Conservation (phyloP, 2,113 vertebrate species). For the Albula glossodonta region DNA sequence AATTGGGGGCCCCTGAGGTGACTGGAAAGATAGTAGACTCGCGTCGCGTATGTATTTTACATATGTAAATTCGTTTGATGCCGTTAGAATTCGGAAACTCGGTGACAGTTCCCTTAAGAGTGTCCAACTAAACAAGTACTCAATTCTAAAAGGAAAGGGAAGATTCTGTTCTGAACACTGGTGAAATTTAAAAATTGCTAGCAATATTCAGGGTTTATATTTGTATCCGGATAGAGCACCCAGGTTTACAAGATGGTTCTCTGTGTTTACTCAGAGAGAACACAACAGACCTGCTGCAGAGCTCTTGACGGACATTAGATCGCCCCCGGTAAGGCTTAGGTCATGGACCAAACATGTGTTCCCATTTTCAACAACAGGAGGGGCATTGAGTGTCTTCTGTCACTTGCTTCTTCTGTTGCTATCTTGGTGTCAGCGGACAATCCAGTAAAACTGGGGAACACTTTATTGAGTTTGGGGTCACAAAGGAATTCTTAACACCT, state of each 20-base stretch:
- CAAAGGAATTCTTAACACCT: no score
- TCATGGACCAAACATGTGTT: neutral
- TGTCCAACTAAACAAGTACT: neutral
- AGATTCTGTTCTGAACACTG: neutral
- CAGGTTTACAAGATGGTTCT: neutral
- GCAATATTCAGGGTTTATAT: neutral
- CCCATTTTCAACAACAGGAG: neutral
- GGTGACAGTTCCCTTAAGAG: neutral
- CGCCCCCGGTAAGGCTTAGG: neutral
- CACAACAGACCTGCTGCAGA: no score
- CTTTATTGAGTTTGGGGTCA: no score
- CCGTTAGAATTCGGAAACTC: neutral
- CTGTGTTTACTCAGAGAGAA: neutral
- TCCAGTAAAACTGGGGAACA: no score
- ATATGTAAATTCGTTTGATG: neutral
- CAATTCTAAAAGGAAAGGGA: neutral
- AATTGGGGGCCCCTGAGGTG: neutral
- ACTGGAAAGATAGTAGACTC: neutral
- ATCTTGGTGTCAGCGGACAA: no score
- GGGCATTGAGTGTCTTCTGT: no score
- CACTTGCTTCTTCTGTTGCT: no score
- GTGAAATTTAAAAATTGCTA: neutral
- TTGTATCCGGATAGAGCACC: neutral
- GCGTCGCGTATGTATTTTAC: neutral
- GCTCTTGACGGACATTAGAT: neutral